These are phyloP conservation scores for Idaea biselata DNA, from an alignment of 2,888 invertebrate species.

Conservation along the genomic window DNA sequence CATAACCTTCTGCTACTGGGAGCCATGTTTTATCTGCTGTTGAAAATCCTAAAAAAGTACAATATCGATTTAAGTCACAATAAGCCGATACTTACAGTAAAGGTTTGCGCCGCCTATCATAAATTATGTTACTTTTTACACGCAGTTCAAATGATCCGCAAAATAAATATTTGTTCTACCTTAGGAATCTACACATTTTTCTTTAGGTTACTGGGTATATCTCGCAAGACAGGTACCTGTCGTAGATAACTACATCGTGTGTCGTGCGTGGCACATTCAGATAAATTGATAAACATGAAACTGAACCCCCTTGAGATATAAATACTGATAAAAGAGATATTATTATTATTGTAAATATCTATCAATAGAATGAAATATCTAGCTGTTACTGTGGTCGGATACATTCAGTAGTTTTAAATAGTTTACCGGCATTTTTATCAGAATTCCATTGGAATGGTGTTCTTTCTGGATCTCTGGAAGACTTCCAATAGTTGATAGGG, in stretches of 20 bases:
- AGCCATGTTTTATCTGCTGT: constrained; percentile 82
- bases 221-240: not conserved
- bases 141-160: too few relatives aligned
- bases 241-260: too few relatives aligned
- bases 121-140: too few relatives aligned
- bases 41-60: constrained; percentile 78
- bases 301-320: not conserved
- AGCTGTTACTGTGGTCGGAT: not conserved
- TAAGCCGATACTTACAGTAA: too few relatives aligned
- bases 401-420: not conserved
- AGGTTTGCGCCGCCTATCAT: too few relatives aligned
- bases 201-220: not conserved
- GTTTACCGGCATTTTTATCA: constrained; percentile 53
- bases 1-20: constrained; percentile 83
- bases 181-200: not conserved
- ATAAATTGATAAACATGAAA: not conserved
- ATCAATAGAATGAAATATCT: not conserved
- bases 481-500: constrained; percentile 78
- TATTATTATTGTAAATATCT: constrained; percentile 1
- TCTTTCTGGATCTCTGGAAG: constrained; percentile 83
- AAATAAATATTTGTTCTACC: too few relatives aligned
- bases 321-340: not conserved
- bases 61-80: too few relatives aligned
- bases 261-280: not conserved
- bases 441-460: constrained; percentile 85